phyloP scores from a whole-genome alignment of 2,113 vertebrate species.

The Neogobius melanostomus region DNA sequence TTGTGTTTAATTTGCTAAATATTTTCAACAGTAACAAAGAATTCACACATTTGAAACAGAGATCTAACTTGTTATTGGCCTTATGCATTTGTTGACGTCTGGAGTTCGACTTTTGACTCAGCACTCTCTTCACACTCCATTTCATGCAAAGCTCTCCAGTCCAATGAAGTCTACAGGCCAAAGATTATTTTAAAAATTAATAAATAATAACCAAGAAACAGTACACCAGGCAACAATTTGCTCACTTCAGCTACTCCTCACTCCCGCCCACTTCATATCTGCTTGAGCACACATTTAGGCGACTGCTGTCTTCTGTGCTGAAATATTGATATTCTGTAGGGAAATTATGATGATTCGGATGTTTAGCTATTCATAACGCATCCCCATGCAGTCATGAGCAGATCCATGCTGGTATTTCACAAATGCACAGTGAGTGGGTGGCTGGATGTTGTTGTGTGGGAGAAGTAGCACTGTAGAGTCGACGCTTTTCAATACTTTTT shows the following conservation, averaged over 20 bases:
- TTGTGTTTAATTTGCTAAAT: too few relatives aligned
- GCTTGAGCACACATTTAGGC: constrained; percentile 2
- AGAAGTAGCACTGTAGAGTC: constrained; percentile 23
- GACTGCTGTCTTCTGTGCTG: constrained; percentile 9
- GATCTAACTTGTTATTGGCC: too few relatives aligned
- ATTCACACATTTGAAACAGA: too few relatives aligned
- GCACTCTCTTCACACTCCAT: too few relatives aligned
- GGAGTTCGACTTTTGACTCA: too few relatives aligned
- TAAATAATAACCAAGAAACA: too few relatives aligned
- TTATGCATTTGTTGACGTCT: too few relatives aligned
- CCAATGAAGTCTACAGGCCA: too few relatives aligned
- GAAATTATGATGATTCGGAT: constrained; percentile 37
- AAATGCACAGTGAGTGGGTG: constrained; percentile 25
- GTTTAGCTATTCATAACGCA: constrained; percentile 37
- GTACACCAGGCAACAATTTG: background rate
- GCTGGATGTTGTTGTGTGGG: constrained; percentile 40
- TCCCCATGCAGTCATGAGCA: constrained; percentile 16
- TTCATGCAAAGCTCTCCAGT: too few relatives aligned
- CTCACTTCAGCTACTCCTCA: background rate
- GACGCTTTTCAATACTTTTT: constrained; percentile 30
- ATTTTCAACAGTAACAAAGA: too few relatives aligned
- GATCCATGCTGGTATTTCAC: constrained; percentile 35
- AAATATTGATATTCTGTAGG: constrained; percentile 44
- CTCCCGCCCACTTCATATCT: background rate
- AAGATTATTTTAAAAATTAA: too few relatives aligned